Base-by-base conservation (phyloP, 2,888 invertebrate species). In the Drosophila neotestacea region DNA sequence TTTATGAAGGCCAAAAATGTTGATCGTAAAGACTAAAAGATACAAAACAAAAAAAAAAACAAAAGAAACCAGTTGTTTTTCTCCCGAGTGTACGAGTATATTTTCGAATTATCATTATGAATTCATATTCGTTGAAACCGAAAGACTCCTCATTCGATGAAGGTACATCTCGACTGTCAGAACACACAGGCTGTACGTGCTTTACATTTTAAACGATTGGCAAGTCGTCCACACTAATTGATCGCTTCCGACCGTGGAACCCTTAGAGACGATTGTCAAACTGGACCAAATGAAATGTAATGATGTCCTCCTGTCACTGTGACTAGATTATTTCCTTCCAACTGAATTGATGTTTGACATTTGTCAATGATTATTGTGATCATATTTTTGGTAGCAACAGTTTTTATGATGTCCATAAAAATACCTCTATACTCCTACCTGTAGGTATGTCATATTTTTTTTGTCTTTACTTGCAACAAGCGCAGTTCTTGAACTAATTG, bases 181-280 rank as follows among this genome's bases (percentile, higher is more conserved):
- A 90, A 91, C 91, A 91, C 91, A 91, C 91, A 91, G 78, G 90
- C 86, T 67, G 91, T 88, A 91, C 92, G 92, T 92, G 92, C 91
- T 83, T 91, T 86, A 92, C 90, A 92, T 92, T 90, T 90, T 80
- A 88, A 90, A 77, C 80, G 78, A 84, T 82, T 77, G 60, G 82
- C 89, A 89, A 90, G 83, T 88, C 84, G 83, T 82, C 55, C 48
- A 72, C 90, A 88, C 91, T 91, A 91, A 91, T 91, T 91, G 91
- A 92, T 91, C 89, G 81, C 77, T 79, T 88, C 71, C 77, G 87
- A 84, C 67, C 82, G 74, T 74, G 86, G 78, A 86, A 65, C 81
- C 83, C 62, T 68, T 32, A 34, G 63, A 47, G 77, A 58, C 62
- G 76, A 73, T 77, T 77, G 73, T 70, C 77, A 73, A 77, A 77